Evolutionary conservation across 2,888 invertebrate species (phyloP), one percentile per base, ranked within the genome.

Genomic region (Hipparchia sbordonii): DNA sequence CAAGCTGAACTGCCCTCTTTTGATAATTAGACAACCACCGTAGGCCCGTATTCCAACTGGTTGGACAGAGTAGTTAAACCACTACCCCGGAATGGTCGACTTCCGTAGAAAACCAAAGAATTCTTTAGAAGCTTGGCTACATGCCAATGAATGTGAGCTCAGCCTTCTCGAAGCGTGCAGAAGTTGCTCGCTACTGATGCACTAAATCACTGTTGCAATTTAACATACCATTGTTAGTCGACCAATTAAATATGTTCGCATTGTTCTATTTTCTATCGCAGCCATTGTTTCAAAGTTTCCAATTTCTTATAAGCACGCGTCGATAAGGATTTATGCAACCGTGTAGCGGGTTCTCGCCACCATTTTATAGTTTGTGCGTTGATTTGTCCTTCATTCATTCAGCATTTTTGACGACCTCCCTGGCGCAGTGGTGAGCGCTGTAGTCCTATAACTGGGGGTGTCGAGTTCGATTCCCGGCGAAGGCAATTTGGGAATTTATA

Each of bases 271-370:
- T 74, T 74, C 59, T 56, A 52, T 62, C 62, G 61, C 70, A 63
- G 56, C 71, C 71, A 77, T 77, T 77, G 77, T 77, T 77, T 67
- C 60, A 39, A 71, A 71, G 67, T 67, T 75, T 70, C 61, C 71
- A 76, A 63, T 74, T 76, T 67, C 70, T 72, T 76, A 74, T 74
- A 73, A 74, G 70, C 73, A 71, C 59, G 67, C 39, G n/a, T 56
- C 56, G 61, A 67, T 70, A 70, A 70, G 51, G 51, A 56, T 70
- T 73, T 73, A 73, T 62, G 73, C 66, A 73, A 70, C 60, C 52
- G 51, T 23, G 48, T 12, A 13, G 8, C 46, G 62, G 51, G 9
- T 46, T 63, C 8, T 23, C 46, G 45, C 46, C 54, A 13, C 0
- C 60, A 6, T 61, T 45, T 45, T 39, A 61, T 45, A 3, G 39